phyloP scores from a whole-genome alignment of 2,888 invertebrate genomes.

The Lasioglossum morio region DNA sequence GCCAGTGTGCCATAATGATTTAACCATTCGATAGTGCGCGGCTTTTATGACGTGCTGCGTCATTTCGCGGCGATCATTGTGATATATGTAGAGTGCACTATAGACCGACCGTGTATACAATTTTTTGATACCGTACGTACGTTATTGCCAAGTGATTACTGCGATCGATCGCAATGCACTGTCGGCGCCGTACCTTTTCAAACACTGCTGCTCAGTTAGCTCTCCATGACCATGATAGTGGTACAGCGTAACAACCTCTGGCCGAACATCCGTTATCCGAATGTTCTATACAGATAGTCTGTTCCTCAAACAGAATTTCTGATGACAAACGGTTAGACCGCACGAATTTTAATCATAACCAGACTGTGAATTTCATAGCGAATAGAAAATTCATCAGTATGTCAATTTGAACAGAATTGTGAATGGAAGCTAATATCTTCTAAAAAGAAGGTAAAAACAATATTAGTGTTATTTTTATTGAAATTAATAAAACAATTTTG shows the following conservation, averaged over 20 bases:
- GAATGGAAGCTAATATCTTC: not conserved
- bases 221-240: not conserved
- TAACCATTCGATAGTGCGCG: conserved; percentile 16
- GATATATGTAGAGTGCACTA: conserved; percentile 11
- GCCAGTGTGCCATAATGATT: conserved; percentile 33
- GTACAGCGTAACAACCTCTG: not conserved
- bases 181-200: not conserved
- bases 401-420: not conserved
- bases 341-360: not conserved
- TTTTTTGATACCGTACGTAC: not conserved
- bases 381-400: not conserved
- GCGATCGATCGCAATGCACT: conserved; percentile 1
- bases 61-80: conserved; percentile 8
- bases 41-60: conserved; percentile 28
- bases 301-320: not conserved
- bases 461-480: too few relatives aligned
- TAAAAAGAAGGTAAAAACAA: too few relatives aligned
- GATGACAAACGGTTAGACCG: not conserved
- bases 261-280: not conserved
- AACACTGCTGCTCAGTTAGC: not conserved
- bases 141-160: not conserved
- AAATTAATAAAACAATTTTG: too few relatives aligned
- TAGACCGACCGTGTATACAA: not conserved
- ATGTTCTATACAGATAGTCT: not conserved
- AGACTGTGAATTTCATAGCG: not conserved